Percentiles rank a stretch among this genome's conserved stretches.
Evolutionary conservation across 2,113 vertebrate genomes (phyloP).

Genomic region (Rhodinocichla rosea): DNA sequence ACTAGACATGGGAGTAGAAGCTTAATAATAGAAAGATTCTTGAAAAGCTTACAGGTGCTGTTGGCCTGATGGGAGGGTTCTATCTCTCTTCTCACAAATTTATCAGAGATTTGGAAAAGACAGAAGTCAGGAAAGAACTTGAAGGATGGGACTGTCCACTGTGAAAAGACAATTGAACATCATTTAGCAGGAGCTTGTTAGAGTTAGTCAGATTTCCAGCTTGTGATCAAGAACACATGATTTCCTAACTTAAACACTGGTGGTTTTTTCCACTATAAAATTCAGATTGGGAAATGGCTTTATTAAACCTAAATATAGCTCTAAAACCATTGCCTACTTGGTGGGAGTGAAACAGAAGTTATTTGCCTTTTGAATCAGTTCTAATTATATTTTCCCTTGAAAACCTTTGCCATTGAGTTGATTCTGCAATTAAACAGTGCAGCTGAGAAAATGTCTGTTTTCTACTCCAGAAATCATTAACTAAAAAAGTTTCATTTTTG

Average conservation of each 20-base stretch:
- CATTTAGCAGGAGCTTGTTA: background rate
- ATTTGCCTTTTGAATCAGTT: slow-evolving; percentile 12
- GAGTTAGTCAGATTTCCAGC: background rate
- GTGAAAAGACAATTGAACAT: background rate
- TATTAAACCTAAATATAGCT: background rate
- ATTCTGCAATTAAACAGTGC: background rate
- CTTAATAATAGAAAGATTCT: background rate
- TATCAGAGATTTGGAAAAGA: background rate
- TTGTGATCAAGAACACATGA: background rate
- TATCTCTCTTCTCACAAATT: background rate
- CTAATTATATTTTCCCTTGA: slow-evolving; percentile 4
- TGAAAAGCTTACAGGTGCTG: background rate
- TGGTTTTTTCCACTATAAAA: background rate
- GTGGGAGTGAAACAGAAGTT: background rate
- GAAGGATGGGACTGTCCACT: background rate
- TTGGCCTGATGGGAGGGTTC: background rate
- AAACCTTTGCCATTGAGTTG: background rate
- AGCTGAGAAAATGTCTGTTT: background rate
- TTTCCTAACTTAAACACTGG: background rate
- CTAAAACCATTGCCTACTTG: background rate
- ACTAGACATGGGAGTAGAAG: background rate
- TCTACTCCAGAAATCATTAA: background rate
- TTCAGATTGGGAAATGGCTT: background rate
- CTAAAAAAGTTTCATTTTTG: background rate
- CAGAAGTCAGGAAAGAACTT: background rate